A percentile compares a stretch with the other conserved stretches of the same genome.
phyloP scores from a whole-genome alignment of 2,888 invertebrate species.

The Halocaridina rubra region DNA sequence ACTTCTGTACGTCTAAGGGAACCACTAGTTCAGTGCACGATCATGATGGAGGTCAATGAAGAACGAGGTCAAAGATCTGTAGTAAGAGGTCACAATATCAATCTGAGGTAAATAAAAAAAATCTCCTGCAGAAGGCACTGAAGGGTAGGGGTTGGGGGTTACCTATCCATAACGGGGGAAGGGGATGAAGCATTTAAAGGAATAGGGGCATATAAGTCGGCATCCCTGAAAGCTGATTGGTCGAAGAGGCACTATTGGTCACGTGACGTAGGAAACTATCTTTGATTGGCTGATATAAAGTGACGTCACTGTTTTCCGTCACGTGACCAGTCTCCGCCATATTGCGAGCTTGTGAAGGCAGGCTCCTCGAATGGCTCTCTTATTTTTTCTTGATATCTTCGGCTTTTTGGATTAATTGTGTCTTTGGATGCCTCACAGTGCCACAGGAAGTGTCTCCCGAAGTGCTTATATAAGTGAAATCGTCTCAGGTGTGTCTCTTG shows the following conservation, averaged over 20 bases:
- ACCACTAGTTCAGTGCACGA: no score
- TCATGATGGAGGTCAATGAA: not conserved
- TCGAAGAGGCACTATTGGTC: conserved; percentile 36
- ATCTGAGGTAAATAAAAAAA: no score
- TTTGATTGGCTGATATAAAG: conserved; percentile 31
- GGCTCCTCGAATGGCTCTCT: conserved; percentile 10
- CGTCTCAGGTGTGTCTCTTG: not conserved
- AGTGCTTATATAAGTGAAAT: not conserved
- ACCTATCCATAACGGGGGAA: conserved; percentile 12
- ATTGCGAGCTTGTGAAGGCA: conserved; percentile 35
- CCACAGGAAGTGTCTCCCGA: not conserved
- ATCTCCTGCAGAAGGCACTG: conserved; percentile 11
- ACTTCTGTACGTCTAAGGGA: no score
- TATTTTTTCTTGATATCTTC: not conserved
- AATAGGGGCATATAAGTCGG: conserved; percentile 54
- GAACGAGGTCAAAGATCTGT: not conserved
- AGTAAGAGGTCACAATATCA: not conserved
- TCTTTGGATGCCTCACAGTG: not conserved
- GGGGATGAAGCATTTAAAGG: conserved; percentile 24
- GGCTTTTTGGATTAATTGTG: conserved; percentile 10
- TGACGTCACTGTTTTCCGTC: conserved; percentile 58
- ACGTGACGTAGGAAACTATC: conserved; percentile 32
- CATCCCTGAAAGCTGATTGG: conserved; percentile 32
- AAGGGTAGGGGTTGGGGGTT: conserved; percentile 27
- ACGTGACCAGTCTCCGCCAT: conserved; percentile 59